A percentile compares a stretch with the other conserved stretches of the same genome.
phyloP scores from a whole-genome alignment of 2,888 invertebrate species.

The Uropetala carovei region DNA sequence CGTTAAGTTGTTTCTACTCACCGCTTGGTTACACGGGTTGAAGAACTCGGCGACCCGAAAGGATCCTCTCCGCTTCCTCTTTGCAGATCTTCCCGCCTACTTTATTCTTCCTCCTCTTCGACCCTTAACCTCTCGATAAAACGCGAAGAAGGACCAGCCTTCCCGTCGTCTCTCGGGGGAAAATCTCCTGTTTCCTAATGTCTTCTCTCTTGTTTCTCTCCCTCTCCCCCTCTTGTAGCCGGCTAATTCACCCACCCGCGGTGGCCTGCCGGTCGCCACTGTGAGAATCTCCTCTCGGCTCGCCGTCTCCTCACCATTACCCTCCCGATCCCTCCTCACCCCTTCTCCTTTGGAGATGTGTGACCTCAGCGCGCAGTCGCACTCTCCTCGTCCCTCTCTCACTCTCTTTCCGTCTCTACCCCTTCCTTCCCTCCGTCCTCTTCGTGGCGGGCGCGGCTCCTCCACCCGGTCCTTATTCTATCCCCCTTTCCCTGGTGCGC shows the following conservation, averaged over 20 bases:
- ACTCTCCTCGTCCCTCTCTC: not conserved
- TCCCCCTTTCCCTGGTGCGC: not conserved
- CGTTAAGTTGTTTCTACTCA: not conserved
- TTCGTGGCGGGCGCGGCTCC: not conserved
- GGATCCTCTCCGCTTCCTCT: not conserved
- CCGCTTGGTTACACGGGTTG: not conserved
- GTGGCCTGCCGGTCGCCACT: constrained; percentile 49
- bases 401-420: not conserved
- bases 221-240: not conserved
- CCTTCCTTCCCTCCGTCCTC: not conserved
- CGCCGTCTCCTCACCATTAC: constrained; percentile 20
- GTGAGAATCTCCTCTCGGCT: constrained; percentile 1
- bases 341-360: not conserved
- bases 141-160: not conserved
- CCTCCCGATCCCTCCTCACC: not conserved
- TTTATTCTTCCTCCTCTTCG: not conserved
- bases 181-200: not conserved
- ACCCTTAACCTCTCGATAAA: not conserved
- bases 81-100: not conserved
- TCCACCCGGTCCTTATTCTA: not conserved
- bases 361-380: constrained; percentile 42
- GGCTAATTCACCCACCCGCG: constrained; percentile 23
- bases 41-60: not conserved
- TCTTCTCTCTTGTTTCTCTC: not conserved
- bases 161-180: not conserved